These are phyloP conservation scores for Gasterosteus nipponicus DNA, from an alignment of 2,113 vertebrate species.

Conservation along the genomic window DNA sequence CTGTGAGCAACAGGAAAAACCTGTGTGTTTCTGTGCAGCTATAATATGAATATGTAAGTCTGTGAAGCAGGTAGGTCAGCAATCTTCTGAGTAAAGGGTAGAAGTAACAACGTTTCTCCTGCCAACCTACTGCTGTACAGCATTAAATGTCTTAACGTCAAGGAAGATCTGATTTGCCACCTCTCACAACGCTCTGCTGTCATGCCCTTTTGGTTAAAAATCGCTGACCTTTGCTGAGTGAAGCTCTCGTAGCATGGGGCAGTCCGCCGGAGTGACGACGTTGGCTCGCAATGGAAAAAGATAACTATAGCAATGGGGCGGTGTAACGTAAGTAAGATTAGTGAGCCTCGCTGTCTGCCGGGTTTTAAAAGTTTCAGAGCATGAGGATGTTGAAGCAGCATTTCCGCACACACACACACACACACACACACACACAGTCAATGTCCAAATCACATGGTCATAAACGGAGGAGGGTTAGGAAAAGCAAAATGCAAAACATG, in stretches of 20 bases:
- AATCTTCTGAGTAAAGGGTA: conserved; percentile 3
- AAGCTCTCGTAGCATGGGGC: not conserved
- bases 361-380: not conserved
- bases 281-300: not conserved
- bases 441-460: too few relatives aligned
- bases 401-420: not conserved
- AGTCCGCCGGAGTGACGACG: not conserved
- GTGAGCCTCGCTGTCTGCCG: not conserved
- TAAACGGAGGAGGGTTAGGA: too few relatives aligned
- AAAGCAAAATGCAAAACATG: not conserved
- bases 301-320: not conserved
- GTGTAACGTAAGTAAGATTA: not conserved
- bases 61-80: not conserved
- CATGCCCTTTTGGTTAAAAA: not conserved
- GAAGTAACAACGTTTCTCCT: not conserved
- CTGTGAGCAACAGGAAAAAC: not conserved
- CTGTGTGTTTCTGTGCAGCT: not conserved
- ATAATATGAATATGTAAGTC: not conserved
- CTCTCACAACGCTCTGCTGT: not conserved
- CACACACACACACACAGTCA: conserved; percentile 1
- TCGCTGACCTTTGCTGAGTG: not conserved
- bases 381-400: not conserved
- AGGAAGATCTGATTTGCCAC: not conserved
- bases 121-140: not conserved
- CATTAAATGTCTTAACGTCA: not conserved